Percentiles rank a stretch among this genome's conserved stretches.
phyloP scores from a whole-genome alignment of 2,888 invertebrate genomes.

The Pollenia labialis region DNA sequence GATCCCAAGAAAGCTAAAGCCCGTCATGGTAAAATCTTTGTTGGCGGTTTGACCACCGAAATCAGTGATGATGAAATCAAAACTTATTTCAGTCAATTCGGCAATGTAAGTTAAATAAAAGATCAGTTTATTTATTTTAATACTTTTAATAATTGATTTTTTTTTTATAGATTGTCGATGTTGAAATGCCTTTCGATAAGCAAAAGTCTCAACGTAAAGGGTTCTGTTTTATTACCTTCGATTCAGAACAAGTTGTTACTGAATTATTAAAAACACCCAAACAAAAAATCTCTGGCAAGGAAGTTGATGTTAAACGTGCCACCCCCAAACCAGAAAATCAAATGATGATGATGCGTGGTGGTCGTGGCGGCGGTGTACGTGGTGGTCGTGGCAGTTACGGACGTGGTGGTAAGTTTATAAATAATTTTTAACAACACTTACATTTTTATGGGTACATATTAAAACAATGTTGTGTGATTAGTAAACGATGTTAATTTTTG shows the following conservation, averaged over 20 bases:
- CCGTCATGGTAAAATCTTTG: conserved; percentile 97
- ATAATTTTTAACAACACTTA: background rate
- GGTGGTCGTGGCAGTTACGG: conserved; percentile 87
- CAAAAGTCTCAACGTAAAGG: conserved; percentile 98
- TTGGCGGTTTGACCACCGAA: conserved; percentile 96
- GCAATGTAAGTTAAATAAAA: conserved; percentile 88
- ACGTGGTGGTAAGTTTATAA: conserved; percentile 78
- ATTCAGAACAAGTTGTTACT: conserved; percentile 96
- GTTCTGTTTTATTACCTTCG: conserved; percentile 99
- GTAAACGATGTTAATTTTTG: too few relatives aligned
- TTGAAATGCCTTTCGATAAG: conserved; percentile 99
- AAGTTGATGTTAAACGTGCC: conserved; percentile 97
- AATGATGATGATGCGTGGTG: conserved; percentile 86
- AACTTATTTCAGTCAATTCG: conserved; percentile 95
- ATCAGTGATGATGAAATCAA: conserved; percentile 97
- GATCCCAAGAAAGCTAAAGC: conserved; percentile 98
- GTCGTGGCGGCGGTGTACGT: conserved; percentile 88
- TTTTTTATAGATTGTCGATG: conserved; percentile 92
- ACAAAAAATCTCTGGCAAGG: conserved; percentile 96
- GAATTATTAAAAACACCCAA: conserved; percentile 96
- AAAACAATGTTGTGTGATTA: too few relatives aligned
- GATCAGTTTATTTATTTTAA: background rate
- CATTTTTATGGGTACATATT: background rate
- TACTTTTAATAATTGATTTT: background rate
- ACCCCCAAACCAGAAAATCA: conserved; percentile 94